Evolutionary conservation across 2,113 vertebrate genomes (phyloP), one percentile per base, ranked within the genome.

Genomic region (Tricholaema leucomelas): DNA sequence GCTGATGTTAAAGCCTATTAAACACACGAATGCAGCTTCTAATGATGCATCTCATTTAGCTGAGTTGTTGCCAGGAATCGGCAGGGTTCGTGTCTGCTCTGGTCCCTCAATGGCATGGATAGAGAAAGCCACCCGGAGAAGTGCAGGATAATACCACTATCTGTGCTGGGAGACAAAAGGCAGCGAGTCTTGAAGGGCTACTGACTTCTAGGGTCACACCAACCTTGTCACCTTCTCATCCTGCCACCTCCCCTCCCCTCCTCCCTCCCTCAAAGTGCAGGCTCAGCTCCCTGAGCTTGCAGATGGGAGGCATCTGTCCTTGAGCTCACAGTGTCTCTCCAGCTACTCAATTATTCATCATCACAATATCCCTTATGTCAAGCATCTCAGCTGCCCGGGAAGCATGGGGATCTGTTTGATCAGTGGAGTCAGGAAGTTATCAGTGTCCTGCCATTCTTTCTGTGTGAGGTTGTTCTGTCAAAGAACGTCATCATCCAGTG

Each of bases 311-410:
- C 80, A 81, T 81, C 89, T 88, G 91, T 87, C 87, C 91, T 95
- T 84, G 88, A 63, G 66, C 80, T 81, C 48, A 65, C 61, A 30
- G 78, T 64, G 66, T 65, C 74, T 69, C 74, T 81, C 71, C 89
- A 88, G 81, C 10, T 70, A 91, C 67, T 93, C 92, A 95, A 92
- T 95, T 92, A 95, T 95, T 96, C 69, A 95, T 92, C 87, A 61
- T 65, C 78, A 28, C 61, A 65, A 75, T 84, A 81, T 69, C 84
- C 81, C 74, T 84, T 4, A 3, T 69, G 74, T 88, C 78, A 79
- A 87, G 63, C 70, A 28, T 84, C 89, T 58, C 54, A 84, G 24
- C 70, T 84, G 89, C 40, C 59, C 58, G 9, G 35, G 80, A 75
- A 86, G 66, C 86, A 94, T 6, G 48, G 61, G 90, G 56, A 88